phyloP scores from a whole-genome alignment of 2,113 vertebrate genomes.

The Diglossa brunneiventris region DNA sequence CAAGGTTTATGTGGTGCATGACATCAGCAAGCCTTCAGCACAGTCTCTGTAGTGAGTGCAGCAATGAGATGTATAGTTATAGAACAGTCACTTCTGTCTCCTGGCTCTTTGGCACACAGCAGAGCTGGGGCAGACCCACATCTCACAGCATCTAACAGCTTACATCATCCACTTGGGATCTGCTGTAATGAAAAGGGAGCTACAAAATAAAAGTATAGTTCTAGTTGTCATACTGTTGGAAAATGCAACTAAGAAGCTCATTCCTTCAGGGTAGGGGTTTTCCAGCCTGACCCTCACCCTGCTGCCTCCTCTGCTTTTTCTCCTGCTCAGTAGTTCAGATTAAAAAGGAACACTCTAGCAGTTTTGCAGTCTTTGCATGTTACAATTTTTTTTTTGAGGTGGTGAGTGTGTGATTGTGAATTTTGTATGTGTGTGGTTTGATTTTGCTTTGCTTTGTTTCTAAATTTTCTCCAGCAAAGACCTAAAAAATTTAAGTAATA shows the following conservation, averaged over 20 bases:
- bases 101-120: background rate
- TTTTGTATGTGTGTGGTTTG: background rate
- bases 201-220: background rate
- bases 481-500: background rate
- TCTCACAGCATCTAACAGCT: background rate
- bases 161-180: background rate
- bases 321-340: background rate
- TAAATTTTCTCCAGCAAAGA: background rate
- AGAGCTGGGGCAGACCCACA: background rate
- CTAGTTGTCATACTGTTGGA: background rate
- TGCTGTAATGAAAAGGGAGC: background rate
- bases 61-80: fast-evolving
- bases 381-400: background rate
- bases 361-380: background rate
- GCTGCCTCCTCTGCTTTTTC: background rate
- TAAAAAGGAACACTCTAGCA: background rate
- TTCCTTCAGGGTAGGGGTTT: background rate
- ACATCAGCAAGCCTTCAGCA: background rate
- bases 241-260: background rate
- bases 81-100: background rate
- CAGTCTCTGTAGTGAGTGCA: fast-evolving
- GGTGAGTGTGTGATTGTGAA: too few species aligned
- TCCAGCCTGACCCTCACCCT: background rate
- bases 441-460: background rate
- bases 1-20: background rate